These are phyloP conservation scores for Myzus persicae DNA, from an alignment of 1,140 invertebrate species.

Conservation along the genomic window DNA sequence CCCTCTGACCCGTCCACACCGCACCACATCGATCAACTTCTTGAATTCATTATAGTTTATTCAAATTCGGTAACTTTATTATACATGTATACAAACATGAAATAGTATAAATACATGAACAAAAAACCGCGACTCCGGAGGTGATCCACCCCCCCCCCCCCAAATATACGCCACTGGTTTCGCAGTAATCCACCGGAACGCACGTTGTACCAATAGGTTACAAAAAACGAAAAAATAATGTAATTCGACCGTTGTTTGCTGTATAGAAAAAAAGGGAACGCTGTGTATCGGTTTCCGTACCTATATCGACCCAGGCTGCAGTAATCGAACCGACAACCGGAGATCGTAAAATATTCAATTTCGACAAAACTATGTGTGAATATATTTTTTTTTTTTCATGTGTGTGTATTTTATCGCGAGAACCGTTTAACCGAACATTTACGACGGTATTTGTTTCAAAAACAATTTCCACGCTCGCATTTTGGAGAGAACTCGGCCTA, in stretches of 20 bases:
- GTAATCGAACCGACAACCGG: not conserved
- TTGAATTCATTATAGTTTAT: not conserved
- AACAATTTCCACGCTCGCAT: slow-evolving; percentile 24
- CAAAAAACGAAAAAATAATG: not conserved
- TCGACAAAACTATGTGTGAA: slow-evolving; percentile 15
- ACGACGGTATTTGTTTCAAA: slow-evolving; percentile 45
- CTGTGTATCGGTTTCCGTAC: not conserved
- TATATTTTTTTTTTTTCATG: not conserved
- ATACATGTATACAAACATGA: not conserved
- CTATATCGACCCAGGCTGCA: not conserved
- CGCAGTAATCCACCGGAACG: not conserved
- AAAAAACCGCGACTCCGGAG: not conserved
- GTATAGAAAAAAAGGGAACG: not conserved
- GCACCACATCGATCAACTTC: not conserved
- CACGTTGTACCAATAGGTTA: not conserved
- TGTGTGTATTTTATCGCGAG: not conserved
- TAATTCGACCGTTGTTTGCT: not conserved
- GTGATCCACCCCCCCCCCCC: not conserved
- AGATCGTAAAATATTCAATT: slow-evolving; percentile 44
- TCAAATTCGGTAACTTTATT: not conserved
- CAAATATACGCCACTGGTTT: not conserved
- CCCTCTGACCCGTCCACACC: no score
- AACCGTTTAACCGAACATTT: slow-evolving; percentile 23
- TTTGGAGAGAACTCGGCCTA: not conserved
- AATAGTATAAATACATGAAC: no score